These are phyloP conservation scores for Symphodus melops DNA, from an alignment of 2,113 vertebrate species.

Conservation along the genomic window DNA sequence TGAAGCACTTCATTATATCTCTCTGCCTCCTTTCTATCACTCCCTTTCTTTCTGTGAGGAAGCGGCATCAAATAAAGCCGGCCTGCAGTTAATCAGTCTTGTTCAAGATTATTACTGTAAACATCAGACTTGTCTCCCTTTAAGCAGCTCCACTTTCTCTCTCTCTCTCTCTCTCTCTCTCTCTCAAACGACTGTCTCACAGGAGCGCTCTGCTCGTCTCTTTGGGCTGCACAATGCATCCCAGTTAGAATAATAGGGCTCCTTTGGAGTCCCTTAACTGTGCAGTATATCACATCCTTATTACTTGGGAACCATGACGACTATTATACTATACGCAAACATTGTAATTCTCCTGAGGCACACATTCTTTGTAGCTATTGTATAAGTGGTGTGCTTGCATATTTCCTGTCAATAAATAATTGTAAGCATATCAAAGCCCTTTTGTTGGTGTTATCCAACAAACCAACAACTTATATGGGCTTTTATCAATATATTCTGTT, in stretches of 20 bases:
- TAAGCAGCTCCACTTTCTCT: conserved; percentile 34
- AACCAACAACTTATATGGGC: no score
- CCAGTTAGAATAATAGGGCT: conserved; percentile 53
- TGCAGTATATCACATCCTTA: conserved; percentile 45
- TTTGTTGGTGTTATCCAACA: conserved; percentile 1
- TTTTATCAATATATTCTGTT: no score
- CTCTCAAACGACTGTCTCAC: background rate
- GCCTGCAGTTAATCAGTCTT: conserved; percentile 44
- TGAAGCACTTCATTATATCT: conserved; percentile 62
- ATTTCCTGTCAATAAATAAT: background rate
- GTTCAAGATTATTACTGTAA: conserved; percentile 56
- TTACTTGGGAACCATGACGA: conserved; percentile 48
- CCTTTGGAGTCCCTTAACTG: conserved; percentile 50
- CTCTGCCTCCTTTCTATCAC: conserved; percentile 28
- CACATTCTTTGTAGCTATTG: conserved; percentile 9
- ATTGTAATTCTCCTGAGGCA: background rate
- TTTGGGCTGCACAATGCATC: conserved; percentile 51
- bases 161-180: conserved; percentile 52
- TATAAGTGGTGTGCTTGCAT: background rate
- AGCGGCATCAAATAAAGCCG: conserved; percentile 35
- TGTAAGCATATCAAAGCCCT: conserved; percentile 12
- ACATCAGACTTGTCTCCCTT: conserved; percentile 47
- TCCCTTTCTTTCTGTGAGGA: conserved; percentile 16
- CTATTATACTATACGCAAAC: conserved; percentile 24
- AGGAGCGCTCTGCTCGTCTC: conserved; percentile 21